These are phyloP conservation scores for Plebejus anna DNA, from an alignment of 2,888 invertebrate genomes.

Conservation along the genomic window DNA sequence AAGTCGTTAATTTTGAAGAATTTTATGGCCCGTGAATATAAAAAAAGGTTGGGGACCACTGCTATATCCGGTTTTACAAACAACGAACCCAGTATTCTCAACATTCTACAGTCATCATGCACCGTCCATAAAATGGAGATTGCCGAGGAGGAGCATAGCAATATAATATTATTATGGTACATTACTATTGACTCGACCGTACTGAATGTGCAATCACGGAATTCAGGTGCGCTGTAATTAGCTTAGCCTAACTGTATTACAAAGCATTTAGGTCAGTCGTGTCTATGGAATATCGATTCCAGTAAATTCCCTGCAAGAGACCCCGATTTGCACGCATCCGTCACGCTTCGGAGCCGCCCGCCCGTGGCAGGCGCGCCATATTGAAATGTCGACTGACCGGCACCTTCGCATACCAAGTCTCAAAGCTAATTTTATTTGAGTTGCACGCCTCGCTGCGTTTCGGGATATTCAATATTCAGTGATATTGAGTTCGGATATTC, in stretches of 20 bases:
- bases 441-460: slow-evolving; percentile 56
- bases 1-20: no score
- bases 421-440: slow-evolving; percentile 62
- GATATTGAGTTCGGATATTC: slow-evolving; percentile 9
- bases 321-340: slow-evolving; percentile 56
- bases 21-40: no score
- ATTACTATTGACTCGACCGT: slow-evolving; percentile 29
- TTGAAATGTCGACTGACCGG: slow-evolving; percentile 68
- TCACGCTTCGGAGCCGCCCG: slow-evolving; percentile 59
- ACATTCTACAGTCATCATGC: no score
- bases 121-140: no score
- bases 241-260: slow-evolving; percentile 23
- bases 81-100: no score
- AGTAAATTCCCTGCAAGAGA: slow-evolving; percentile 31
- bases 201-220: slow-evolving; percentile 38
- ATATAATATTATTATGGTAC: no score
- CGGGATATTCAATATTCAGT: slow-evolving; percentile 50
- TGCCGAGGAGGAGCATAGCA: no score
- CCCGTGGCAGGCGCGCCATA: slow-evolving; percentile 62
- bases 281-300: slow-evolving; percentile 17
- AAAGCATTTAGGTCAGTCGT: slow-evolving; percentile 19
- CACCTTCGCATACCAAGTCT: slow-evolving; percentile 60
- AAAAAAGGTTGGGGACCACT: no score
- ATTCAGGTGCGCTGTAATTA: slow-evolving; percentile 4
- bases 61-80: no score